Evolutionary conservation across 2,888 invertebrate species (phyloP).

Genomic region (Exephanes ischioxanthus): DNA sequence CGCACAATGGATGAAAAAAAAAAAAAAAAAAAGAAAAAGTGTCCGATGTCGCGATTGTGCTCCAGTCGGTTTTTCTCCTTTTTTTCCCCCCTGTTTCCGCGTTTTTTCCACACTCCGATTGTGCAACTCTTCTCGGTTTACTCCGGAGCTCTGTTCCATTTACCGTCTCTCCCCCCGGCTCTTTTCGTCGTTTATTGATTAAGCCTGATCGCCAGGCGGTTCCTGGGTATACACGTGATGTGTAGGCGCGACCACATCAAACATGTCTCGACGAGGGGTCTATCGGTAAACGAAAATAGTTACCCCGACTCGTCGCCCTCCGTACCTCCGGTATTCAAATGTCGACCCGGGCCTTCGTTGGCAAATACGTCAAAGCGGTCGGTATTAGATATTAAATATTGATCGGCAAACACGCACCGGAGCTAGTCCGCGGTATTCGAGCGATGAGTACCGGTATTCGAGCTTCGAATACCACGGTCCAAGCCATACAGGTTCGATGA

Average conservation of each 20-base stretch:
- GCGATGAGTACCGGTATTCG: not conserved
- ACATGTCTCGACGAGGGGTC: slow-evolving; percentile 24
- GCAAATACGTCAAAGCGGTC: too few relatives aligned
- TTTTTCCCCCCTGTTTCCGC: not conserved
- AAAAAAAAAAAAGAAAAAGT: not conserved
- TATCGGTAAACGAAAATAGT: slow-evolving; percentile 25
- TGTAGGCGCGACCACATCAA: slow-evolving; percentile 45
- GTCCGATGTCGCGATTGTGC: not conserved
- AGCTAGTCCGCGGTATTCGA: not conserved
- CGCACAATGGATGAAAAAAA: not conserved
- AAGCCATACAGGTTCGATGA: too few relatives aligned
- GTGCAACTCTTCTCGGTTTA: slow-evolving; percentile 17
- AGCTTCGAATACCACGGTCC: not conserved
- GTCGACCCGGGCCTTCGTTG: too few relatives aligned
- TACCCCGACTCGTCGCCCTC: not conserved
- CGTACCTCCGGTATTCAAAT: not conserved
- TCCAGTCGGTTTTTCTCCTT: not conserved
- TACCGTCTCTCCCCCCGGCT: slow-evolving; percentile 11
- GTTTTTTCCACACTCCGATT: not conserved
- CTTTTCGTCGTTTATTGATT: slow-evolving; percentile 65
- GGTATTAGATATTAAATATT: too few relatives aligned
- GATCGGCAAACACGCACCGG: too few relatives aligned
- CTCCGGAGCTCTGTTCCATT: slow-evolving; percentile 30
- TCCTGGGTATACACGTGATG: slow-evolving; percentile 18
- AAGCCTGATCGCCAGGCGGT: slow-evolving; percentile 48